Conservation (phyloP, 2,888 invertebrate genomes). For the Mimas tiliae region DNA sequence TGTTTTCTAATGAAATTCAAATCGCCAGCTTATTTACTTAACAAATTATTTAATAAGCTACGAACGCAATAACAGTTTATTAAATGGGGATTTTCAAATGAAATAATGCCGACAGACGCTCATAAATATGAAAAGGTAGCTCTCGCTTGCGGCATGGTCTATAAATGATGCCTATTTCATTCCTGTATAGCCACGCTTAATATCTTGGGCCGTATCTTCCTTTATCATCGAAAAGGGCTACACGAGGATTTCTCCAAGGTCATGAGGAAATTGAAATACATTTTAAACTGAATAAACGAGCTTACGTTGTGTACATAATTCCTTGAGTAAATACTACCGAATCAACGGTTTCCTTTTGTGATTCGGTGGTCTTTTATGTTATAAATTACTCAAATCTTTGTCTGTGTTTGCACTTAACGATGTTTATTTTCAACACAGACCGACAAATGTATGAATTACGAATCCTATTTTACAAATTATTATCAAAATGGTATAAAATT, state of each 20-base stretch:
- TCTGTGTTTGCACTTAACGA: conserved; percentile 1
- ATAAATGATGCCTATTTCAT: conserved; percentile 18
- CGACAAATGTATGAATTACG: no score
- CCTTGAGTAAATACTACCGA: neutral
- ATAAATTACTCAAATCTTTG: neutral
- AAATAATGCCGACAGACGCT: conserved; percentile 46
- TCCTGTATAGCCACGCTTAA: conserved; percentile 13
- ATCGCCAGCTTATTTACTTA: conserved; percentile 44
- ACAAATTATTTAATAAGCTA: conserved; percentile 51
- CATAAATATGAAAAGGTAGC: conserved; percentile 46
- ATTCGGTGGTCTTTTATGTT: neutral
- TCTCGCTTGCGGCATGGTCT: conserved; percentile 18
- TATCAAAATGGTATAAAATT: no score
- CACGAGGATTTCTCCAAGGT: conserved; percentile 10
- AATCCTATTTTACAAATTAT: no score
- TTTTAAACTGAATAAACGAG: conserved; percentile 10
- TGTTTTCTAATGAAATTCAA: conserved; percentile 46
- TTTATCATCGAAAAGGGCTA: conserved; percentile 20
- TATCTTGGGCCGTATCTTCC: conserved; percentile 11
- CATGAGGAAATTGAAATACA: conserved; percentile 7
- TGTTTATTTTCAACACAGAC: neutral
- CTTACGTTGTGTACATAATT: neutral
- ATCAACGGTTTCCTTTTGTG: neutral
- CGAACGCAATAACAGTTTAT: conserved; percentile 46
- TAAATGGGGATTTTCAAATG: conserved; percentile 43